phyloP scores from a whole-genome alignment of 2,797 vertebrate species.

The Pagetopsis macropterus region DNA sequence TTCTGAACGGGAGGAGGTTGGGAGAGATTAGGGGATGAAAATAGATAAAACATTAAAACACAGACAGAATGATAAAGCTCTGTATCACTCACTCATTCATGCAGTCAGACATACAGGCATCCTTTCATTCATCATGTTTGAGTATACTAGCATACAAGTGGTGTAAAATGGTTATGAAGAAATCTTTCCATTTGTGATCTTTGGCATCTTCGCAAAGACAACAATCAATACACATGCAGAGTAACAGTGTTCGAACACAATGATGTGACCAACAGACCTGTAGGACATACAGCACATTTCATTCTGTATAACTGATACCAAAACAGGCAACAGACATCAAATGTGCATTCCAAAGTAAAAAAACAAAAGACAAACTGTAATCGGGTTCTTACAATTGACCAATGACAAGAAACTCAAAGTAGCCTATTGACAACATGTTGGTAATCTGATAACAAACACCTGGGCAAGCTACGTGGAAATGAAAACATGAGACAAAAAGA shows the following conservation, averaged over 20 bases:
- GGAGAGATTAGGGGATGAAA: slow-evolving; percentile 8
- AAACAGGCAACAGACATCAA: slow-evolving; percentile 23
- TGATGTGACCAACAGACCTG: slow-evolving; percentile 30
- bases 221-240: slow-evolving; percentile 48
- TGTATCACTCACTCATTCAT: slow-evolving; percentile 13
- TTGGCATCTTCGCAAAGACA: not conserved
- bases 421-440: not conserved
- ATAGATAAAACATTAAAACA: not conserved
- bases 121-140: slow-evolving; percentile 1
- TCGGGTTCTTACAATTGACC: slow-evolving; percentile 11
- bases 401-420: slow-evolving; percentile 17
- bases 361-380: slow-evolving; percentile 30
- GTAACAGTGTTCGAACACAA: slow-evolving; percentile 20
- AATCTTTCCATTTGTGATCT: not conserved
- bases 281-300: slow-evolving; percentile 29
- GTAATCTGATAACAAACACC: slow-evolving; percentile 20
- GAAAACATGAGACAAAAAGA: slow-evolving; percentile 21
- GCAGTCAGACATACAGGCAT: slow-evolving; percentile 27
- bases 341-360: slow-evolving; percentile 21
- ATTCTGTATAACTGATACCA: slow-evolving; percentile 16
- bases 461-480: slow-evolving; percentile 11
- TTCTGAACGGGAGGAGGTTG: slow-evolving; percentile 85
- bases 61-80: not conserved
- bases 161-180: not conserved
- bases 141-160: not conserved